Evolutionary conservation across 1,140 invertebrate genomes (phyloP), one percentile per base, ranked within the genome.

Genomic region (Psilanteris sp.): DNA sequence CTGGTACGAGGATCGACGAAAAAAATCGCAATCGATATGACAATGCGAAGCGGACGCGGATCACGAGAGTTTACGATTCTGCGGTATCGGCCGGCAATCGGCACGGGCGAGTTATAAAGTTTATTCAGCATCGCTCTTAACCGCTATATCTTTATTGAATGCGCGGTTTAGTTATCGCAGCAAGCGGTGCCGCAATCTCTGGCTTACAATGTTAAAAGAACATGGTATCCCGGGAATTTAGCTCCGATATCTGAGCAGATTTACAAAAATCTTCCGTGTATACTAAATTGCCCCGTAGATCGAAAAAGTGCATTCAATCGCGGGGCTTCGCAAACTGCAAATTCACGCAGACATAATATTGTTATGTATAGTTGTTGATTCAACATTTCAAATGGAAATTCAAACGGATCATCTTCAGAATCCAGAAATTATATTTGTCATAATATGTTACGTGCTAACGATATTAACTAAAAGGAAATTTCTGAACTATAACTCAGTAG

Each of bases 71-170:
- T 61, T 71, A 71, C 66, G 66, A 71, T 61, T 71, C 55, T 27
- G 36, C 36, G 54, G 39, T 71, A 71, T 71, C 55, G 37, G 3
- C 10, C 2, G 54, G 16, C 34, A 59, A 71, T 71, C 66, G 66
- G 37, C 66, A 61, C 46, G 37, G 55, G 31, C 55, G 29, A 70
- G 54, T 71, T 61, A 54, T 52, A 62, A 71, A 71, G 37, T 62
- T 71, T 71, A 71, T 71, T 62, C 67, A 71, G 31, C 52, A 44
- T 48, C 43, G 52, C 37, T 31, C 34, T 54, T 71, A 71, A 71
- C 54, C 55, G 66, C 44, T 71, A 71, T 71, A 71, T 71, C 66
- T 71, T 71, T 71, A 71, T 71, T 71, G 55, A 71, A 71, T 71
- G 55, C 66, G 15, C 44, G 37, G 37, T 61, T 71, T 29, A 44